Base-by-base conservation (phyloP, 1,140 invertebrate species). In the Pantala flavescens region DNA sequence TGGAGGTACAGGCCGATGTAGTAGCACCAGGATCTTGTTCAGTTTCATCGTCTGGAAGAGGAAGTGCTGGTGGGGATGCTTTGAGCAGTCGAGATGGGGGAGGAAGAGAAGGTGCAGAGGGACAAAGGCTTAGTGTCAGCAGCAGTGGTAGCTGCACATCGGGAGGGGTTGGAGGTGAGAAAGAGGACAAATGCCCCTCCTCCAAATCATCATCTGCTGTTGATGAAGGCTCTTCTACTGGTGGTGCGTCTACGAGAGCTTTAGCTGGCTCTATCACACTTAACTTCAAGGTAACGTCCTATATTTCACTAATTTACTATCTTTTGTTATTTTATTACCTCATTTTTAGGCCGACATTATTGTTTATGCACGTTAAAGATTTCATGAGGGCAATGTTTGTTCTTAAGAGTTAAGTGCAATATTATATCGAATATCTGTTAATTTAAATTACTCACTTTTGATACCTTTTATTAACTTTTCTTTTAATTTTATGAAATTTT, bases 1-100 rank as follows among this genome's bases (percentile, higher is more conserved):
- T 93, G 78, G 91, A 93, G 79, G 90, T 93, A 7, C 90, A 92
- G 78, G 91, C 89, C 16, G 91, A 93, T 80, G 86, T 93, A 11
- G 86, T 87, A 10, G 88, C 90, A 0, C 86, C 87, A 19, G 49
- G 49, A 5, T 63, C 49, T 16, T 63, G 49, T 14, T 63, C 49
- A 1, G 49, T 63, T 3, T 63, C 49, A 19, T 63, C 49, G 12
- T 63, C 49, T 63, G 49, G 49, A 19, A 16, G 49, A 21, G 49
- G 49, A 16, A 63, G 49, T 63, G 49, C 49, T 19, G 28, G 28
- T 5, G 49, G 49, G 49, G 49, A 63, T 19, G 49, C 16, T 3
- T 3, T 63, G n/a, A 16, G 14, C 16, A 21, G 16, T 63, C 16
- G 49, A 21, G 49, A 63, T 21, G 14, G 5, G 5, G 49, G 14